Evolutionary conservation across 2,113 vertebrate genomes (phyloP), one percentile per base, ranked within the genome.

Genomic region (Bostrychus sinensis): DNA sequence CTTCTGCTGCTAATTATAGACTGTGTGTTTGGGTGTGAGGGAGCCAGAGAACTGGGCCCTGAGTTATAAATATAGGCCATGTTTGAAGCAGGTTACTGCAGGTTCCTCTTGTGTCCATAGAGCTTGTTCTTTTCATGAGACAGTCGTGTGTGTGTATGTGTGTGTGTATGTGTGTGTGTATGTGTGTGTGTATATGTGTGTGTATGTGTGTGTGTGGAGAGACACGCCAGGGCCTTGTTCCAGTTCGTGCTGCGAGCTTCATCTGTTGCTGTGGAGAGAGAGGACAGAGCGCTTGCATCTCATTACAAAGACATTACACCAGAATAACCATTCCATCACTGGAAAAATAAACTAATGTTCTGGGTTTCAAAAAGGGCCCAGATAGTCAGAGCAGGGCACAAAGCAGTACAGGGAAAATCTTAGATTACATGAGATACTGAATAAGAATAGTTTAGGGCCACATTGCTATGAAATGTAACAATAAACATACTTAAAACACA

Each of bases 211-310:
- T 63, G 56, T 22, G 50, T 20, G 58, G 7, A 19, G 19, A 13
- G 4, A 56, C 46, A 51, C 13, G n/a, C 1, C 20, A 37, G 45
- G 51, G 42, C 43, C 43, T 42, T 60, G 43, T 84, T 81, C 82
- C 86, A 85, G 62, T 56, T 81, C 86, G 72, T 75, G 80, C 66
- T 62, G 85, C 69, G 84, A 81, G 76, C 84, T 83, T 90, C 88
- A 84, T 89, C 86, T 87, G 86, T 83, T 75, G 62, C 76, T 75
- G 62, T 36, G 57, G 45, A 66, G 57, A 66, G 25, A 55, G 42
- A 38, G 19, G 38, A 50, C 39, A 58, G 48, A 65, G 57, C 42
- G 23, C 20, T 48, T 77, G 53, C 16, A 78, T 68, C 53, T 61
- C 56, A 13, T 66, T 37, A 13, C 69, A 72, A 19, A 51, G 11